phyloP scores from a whole-genome alignment of 2,888 invertebrate genomes.

The Rosalia funebris region DNA sequence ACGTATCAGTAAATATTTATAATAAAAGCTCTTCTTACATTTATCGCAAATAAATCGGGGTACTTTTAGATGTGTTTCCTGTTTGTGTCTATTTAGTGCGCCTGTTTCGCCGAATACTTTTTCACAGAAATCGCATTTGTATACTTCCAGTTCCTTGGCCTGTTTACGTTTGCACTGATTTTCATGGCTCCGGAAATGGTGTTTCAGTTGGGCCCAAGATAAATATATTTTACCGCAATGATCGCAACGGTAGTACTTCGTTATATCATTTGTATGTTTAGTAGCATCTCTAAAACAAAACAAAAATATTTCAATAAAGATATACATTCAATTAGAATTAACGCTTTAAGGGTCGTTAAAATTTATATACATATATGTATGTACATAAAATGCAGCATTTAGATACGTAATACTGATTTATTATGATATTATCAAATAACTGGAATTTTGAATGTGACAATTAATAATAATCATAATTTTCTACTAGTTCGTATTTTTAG shows the following conservation, averaged over 20 bases:
- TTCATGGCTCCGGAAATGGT: conserved; percentile 25
- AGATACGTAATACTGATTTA: no score
- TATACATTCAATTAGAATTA: no score
- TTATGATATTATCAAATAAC: no score
- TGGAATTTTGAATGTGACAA: no score
- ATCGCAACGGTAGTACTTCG: conserved; percentile 18
- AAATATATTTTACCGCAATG: conserved; percentile 21
- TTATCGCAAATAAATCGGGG: conserved; percentile 10
- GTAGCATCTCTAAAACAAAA: conserved; percentile 23
- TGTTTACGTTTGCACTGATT: conserved; percentile 13
- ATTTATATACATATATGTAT: no score
- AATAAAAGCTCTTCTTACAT: conserved; percentile 24
- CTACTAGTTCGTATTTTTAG: no score
- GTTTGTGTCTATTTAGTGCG: conserved; percentile 64
- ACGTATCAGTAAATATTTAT: conserved; percentile 23
- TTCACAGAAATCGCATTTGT: conserved; percentile 61
- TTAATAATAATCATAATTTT: no score
- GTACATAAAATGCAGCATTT: no score
- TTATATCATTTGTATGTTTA: conserved; percentile 1
- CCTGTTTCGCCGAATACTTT: conserved; percentile 63
- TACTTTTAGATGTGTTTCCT: conserved; percentile 53
- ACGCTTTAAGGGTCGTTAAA: no score
- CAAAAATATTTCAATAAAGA: conserved; percentile 3
- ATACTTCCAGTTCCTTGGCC: conserved; percentile 30
- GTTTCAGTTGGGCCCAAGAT: conserved; percentile 23